These are phyloP conservation scores for Notarius quadriscutis DNA, from an alignment of 2,113 vertebrate genomes.

Conservation along the genomic window DNA sequence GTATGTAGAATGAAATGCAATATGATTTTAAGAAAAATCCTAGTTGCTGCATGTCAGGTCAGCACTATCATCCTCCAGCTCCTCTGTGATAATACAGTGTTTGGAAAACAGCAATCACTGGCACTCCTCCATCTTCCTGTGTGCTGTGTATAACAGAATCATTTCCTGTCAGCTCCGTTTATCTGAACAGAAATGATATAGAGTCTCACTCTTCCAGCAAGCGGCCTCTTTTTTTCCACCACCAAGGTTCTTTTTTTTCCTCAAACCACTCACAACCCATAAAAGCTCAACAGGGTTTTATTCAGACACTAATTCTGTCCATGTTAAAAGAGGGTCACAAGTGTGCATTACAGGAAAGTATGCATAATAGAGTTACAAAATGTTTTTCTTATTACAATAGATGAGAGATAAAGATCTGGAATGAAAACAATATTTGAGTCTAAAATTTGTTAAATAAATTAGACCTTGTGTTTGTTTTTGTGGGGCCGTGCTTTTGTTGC, in stretches of 20 bases:
- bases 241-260: neutral
- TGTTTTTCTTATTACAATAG: constrained; percentile 18
- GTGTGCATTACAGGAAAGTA: constrained; percentile 17
- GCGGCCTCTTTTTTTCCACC: constrained; percentile 5
- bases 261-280: neutral
- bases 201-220: neutral
- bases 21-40: neutral
- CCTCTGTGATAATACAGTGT: constrained; percentile 1
- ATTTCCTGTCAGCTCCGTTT: constrained; percentile 15
- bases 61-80: neutral
- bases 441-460: constrained; percentile 1
- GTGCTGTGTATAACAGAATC: neutral
- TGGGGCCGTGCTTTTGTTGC: constrained; percentile 5
- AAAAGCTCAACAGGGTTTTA: constrained; percentile 15
- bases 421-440: constrained; percentile 21
- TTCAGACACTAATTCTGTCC: constrained; percentile 3
- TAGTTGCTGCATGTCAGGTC: neutral
- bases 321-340: neutral
- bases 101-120: constrained; percentile 13
- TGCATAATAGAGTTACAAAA: neutral
- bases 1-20: neutral
- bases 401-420: constrained; percentile 3
- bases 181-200: constrained; percentile 20
- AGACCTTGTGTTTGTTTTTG: neutral
- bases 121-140: neutral